Evolutionary conservation across 2,113 vertebrate species (phyloP).

Genomic region (Haemorhous mexicanus): DNA sequence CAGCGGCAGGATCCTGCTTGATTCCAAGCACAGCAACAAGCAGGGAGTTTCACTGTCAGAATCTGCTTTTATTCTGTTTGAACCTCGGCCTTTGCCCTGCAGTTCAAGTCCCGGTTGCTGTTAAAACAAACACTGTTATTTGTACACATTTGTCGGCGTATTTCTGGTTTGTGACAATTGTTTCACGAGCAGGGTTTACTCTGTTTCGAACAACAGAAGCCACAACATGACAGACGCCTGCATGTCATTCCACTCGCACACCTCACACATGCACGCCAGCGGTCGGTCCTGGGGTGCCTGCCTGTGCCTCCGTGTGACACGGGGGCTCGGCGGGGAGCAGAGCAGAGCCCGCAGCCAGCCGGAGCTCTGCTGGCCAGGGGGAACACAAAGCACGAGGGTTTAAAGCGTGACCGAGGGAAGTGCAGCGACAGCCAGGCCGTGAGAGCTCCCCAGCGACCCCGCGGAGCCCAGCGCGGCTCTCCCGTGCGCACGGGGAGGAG

Average conservation of each 20-base stretch:
- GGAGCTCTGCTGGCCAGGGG: neutral
- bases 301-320: neutral
- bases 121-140: neutral
- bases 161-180: neutral
- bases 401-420: neutral
- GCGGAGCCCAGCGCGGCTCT: no score
- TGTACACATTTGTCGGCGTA: neutral
- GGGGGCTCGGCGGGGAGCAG: neutral
- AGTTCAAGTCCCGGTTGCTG: neutral
- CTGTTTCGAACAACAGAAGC: slow-evolving; percentile 34
- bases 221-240: slow-evolving; percentile 10
- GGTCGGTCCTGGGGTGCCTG: neutral
- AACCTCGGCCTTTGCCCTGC: slow-evolving; percentile 18
- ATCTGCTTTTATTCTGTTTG: slow-evolving; percentile 56
- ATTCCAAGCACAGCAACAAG: neutral
- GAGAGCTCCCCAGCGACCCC: no score
- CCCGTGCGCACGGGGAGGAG: slow-evolving; percentile 47
- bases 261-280: slow-evolving; percentile 5
- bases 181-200: slow-evolving; percentile 27
- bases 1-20: neutral
- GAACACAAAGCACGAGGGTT: neutral
- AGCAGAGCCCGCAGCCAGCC: neutral
- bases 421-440: neutral
- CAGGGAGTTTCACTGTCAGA: slow-evolving; percentile 1
- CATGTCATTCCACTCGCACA: neutral